Base-by-base conservation (phyloP, 1,140 invertebrate genomes). In the Drosophila fuyamai region DNA sequence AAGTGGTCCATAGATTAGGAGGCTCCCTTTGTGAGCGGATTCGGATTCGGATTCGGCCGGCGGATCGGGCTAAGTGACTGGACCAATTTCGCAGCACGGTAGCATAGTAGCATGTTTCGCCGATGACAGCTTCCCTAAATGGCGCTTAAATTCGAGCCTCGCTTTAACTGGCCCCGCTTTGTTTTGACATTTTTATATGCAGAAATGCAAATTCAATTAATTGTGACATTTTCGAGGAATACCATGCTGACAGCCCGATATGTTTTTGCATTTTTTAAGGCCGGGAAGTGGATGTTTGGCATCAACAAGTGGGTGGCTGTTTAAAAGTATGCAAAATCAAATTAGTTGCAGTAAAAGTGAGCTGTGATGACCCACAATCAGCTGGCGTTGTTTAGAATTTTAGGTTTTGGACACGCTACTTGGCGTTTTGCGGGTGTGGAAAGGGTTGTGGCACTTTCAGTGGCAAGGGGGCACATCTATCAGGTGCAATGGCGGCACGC, bases 1-100 rank as follows among this genome's bases (percentile, higher is more conserved):
- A 91, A 90, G 88, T 89, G 84, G 84, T 75, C 84, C 80, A 81
- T 89, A 88, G 84, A 88, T 88, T 88, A 88, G 71, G 66, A 51
- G 54, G 60, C 12, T 70, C 36, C 44, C 51, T 57, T 65, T 62
- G 72, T 63, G 47, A n/a, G 23, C 47, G 27, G 47, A 47, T 27
- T 48, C 23, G 23, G 47, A 47, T 27, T 48, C 23, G 23, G 23
- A 23, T 4, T 23, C 27, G 23, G 23, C 13, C 23, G 47, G 47
- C 13, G 27, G 47, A 8, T 29, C n/a, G 29, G 50, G 50, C 62
- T 71, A 57, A 58, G 73, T 44, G 46, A 74, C 57, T 62, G 56
- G 32, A 29, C 36, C 59, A 62, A 55, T 58, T 53, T 41, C 54
- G 76, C 54, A 40, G 38, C 75, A 43, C 56, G 40, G 56, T 74